Evolutionary conservation across 2,113 vertebrate genomes (phyloP).

Genomic region (Nycticorax nycticorax): DNA sequence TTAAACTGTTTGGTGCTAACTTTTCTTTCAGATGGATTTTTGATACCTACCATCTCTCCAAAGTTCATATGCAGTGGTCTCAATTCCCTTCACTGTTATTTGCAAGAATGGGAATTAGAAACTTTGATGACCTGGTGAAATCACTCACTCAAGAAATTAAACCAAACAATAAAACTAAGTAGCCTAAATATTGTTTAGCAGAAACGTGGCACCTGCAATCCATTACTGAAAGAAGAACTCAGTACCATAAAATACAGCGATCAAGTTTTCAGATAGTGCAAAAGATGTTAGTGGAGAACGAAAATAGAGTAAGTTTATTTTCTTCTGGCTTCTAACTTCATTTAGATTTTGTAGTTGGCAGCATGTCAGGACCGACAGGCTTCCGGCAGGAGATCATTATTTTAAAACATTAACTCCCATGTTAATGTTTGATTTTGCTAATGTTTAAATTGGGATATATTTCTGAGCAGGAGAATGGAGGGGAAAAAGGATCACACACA

Average conservation of each 20-base stretch:
- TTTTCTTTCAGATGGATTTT: not conserved
- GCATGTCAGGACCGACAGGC: conserved; percentile 19
- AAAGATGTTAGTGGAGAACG: conserved; percentile 3
- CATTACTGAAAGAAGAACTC: conserved; percentile 50
- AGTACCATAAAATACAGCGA: not conserved
- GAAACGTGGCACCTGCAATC: conserved; percentile 41
- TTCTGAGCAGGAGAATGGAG: not conserved
- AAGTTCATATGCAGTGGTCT: not conserved
- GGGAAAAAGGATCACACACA: conserved; percentile 7
- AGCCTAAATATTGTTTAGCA: conserved; percentile 51
- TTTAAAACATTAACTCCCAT: conserved; percentile 52
- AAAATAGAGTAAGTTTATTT: conserved; percentile 36
- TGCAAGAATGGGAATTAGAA: conserved; percentile 6
- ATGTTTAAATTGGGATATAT: conserved; percentile 46
- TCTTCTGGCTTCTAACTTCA: conserved; percentile 49
- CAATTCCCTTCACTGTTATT: conserved; percentile 2
- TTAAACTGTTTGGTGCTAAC: not conserved
- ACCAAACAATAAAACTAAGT: conserved; percentile 56
- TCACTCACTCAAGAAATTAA: conserved; percentile 60
- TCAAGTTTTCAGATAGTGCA: conserved; percentile 8
- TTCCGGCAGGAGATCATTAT: conserved; percentile 53
- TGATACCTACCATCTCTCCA: not conserved
- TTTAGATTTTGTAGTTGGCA: conserved; percentile 48
- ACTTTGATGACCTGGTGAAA: conserved; percentile 44
- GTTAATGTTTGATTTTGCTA: conserved; percentile 55